These are phyloP conservation scores for Philonicus albiceps DNA, from an alignment of 2,888 invertebrate genomes.

Conservation along the genomic window DNA sequence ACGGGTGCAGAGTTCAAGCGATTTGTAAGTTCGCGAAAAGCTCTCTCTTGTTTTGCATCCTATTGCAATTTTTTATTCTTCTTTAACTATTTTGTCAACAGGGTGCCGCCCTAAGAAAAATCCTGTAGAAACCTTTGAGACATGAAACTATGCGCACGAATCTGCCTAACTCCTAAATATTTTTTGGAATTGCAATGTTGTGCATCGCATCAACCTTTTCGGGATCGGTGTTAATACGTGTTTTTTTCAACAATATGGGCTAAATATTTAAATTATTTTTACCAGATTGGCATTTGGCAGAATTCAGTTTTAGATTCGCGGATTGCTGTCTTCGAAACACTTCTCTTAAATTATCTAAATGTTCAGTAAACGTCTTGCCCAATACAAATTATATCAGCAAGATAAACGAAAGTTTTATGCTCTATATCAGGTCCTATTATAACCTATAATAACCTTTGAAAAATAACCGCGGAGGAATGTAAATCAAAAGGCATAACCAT, in stretches of 20 bases:
- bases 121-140: slow-evolving; percentile 16
- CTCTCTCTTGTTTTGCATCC: neutral
- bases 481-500: neutral
- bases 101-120: neutral
- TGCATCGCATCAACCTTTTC: neutral
- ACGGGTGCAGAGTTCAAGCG: slow-evolving; percentile 6
- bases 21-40: slow-evolving; percentile 30
- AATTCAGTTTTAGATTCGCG: neutral
- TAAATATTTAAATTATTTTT: slow-evolving; percentile 9
- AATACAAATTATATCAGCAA: slow-evolving; percentile 34
- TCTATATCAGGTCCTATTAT: neutral
- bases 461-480: slow-evolving; percentile 23
- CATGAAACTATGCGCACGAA: slow-evolving; percentile 34
- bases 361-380: neutral
- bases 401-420: slow-evolving; percentile 15
- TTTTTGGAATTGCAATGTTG: neutral
- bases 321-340: neutral
- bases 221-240: slow-evolving; percentile 1
- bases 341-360: neutral
- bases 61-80: neutral
- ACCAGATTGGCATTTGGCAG: neutral
- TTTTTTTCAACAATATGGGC: neutral
- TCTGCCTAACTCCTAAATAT: neutral
- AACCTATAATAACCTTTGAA: neutral
- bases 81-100: neutral